Evolutionary conservation across 2,113 vertebrate species (phyloP).

Genomic region (Brachypteracias leptosomus): DNA sequence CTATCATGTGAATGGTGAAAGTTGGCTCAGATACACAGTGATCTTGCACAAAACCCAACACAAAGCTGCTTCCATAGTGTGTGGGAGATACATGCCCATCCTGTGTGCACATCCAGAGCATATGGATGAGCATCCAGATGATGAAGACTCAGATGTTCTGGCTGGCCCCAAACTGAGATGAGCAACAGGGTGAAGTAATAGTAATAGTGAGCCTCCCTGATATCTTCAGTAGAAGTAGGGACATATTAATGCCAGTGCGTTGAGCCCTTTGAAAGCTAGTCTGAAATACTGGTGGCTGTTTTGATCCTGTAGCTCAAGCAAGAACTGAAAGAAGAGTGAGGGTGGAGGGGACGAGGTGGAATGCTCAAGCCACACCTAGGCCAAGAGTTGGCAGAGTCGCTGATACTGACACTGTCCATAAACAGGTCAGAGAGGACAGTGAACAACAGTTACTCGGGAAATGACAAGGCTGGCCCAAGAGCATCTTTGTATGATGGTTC

Average conservation of each 20-base stretch:
- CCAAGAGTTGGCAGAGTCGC: neutral
- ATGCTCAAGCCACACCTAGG: neutral
- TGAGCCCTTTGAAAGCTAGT: neutral
- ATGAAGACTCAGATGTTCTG: neutral
- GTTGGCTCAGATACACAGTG: neutral
- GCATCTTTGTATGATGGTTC: neutral
- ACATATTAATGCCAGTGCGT: neutral
- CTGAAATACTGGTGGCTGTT: neutral
- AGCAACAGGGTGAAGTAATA: neutral
- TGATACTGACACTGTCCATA: neutral
- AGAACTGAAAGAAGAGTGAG: neutral
- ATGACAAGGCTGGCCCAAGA: neutral
- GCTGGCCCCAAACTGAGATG: neutral
- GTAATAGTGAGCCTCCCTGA: neutral
- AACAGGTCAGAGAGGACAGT: neutral
- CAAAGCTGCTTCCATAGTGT: neutral
- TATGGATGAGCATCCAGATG: neutral
- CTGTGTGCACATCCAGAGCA: neutral
- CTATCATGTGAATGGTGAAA: neutral
- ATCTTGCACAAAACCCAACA: neutral
- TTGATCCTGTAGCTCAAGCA: neutral
- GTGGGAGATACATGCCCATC: accelerated
- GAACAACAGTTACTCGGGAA: neutral
- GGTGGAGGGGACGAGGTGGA: accelerated
- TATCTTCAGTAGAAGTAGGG: neutral